Conservation (phyloP, 2,888 invertebrate genomes). For the Eupelmus urozonus region DNA sequence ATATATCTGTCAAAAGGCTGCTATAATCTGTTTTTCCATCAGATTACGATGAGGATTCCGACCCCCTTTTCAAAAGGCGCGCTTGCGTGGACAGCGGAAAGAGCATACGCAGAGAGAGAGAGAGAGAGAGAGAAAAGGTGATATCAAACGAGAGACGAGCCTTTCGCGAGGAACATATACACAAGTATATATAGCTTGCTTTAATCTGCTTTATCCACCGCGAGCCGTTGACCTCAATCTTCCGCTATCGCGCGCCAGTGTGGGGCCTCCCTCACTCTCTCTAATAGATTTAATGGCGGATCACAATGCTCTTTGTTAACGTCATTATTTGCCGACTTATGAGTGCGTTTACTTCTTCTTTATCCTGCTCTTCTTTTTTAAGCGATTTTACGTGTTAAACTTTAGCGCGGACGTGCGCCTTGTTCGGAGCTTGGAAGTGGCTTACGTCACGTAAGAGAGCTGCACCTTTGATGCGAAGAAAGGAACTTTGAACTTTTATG, state of each 20-base stretch:
- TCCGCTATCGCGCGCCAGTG: background rate
- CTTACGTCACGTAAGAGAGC: slow-evolving; percentile 26
- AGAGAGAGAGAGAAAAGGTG: background rate
- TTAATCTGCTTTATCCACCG: slow-evolving; percentile 38
- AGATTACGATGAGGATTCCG: background rate
- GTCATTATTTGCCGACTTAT: slow-evolving; percentile 38
- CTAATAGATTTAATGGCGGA: slow-evolving; percentile 50
- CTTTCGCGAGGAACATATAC: background rate
- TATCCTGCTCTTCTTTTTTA: background rate
- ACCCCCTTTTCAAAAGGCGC: background rate
- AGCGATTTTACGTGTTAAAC: slow-evolving; percentile 27
- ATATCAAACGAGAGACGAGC: background rate
- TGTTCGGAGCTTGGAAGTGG: slow-evolving; percentile 18
- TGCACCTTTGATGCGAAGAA: background rate
- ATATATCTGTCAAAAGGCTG: background rate
- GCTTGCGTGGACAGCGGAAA: background rate
- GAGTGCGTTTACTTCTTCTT: background rate
- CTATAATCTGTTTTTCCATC: slow-evolving; percentile 14
- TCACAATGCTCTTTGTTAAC: slow-evolving; percentile 36
- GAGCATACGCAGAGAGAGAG: too few relatives aligned
- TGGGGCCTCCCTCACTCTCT: too few relatives aligned
- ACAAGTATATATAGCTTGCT: background rate
- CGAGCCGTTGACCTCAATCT: slow-evolving; percentile 53
- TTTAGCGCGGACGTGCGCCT: slow-evolving; percentile 15
- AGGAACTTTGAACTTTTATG: slow-evolving; percentile 33